Base-by-base conservation (phyloP, 2,113 vertebrate species). In the Guaruba guarouba region DNA sequence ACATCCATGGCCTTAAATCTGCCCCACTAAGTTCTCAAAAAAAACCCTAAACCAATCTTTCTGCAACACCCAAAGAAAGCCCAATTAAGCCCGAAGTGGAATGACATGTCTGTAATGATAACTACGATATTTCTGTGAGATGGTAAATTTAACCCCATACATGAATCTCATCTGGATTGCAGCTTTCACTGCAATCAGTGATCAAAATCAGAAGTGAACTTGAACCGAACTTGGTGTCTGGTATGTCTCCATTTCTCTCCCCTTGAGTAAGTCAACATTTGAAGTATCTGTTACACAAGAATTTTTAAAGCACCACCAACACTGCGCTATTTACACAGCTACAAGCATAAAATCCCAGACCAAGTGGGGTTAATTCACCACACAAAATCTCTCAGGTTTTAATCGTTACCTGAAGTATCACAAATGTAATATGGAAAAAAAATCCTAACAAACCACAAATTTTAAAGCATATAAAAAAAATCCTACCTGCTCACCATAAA, bases 201-300 rank as follows among this genome's bases (percentile, higher is more conserved):
- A 74, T 18, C 70, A 82, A 95, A 97, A 98, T 97, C 93, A 96
- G 93, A 94, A 97, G 95, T 98, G 97, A 98, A 98, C 97, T 98
- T 90, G 64, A 96, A 95, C 67, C 98, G 97, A 98, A 98, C 97
- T 96, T 48, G 0, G 35, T 71, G 80, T 94, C 91, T 96, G 95
- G 76, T 95, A 96, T 93, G 88, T 97, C 96, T 97, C 96, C 66
- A 91, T 96, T 98, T 97, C 82, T 98, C 79, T 97, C 63, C 96
- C 97, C 96, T 97, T 95, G 94, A 98, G 96, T 97, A 95, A 98
- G 91, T 94, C 96, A 97, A 92, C 87, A 97, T 96, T 82, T 95
- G 87, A 95, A 96, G 95, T 92, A 96, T 98, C 90, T 97, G 92
- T 98, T 97, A 94, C 93, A 94, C 41, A 85, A 62, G 82, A 93